Evolutionary conservation across 1,140 invertebrate species (phyloP), one percentile per base, ranked within the genome.

Genomic region (Myzus persicae): DNA sequence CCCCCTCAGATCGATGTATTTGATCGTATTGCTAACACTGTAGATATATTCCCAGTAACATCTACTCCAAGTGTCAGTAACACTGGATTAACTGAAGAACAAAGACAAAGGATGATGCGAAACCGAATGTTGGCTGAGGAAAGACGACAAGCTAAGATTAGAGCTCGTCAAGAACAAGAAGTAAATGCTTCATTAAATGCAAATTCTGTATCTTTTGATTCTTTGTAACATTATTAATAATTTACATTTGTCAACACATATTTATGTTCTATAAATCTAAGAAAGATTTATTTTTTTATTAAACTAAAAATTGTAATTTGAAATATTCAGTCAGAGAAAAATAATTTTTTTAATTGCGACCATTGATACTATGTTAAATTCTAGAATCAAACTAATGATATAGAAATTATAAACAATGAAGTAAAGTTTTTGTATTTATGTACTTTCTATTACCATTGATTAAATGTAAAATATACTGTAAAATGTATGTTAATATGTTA

Each of bases 71-170:
- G 76, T 84, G 24, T 84, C 18, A 24, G 42, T 18, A 92, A 26
- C 20, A 82, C 44, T 40, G 91, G 81, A 31, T 84, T 94, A 38
- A 94, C 94, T 36, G 94, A 94, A 59, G 94, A 94, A 59, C 94
- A 94, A 94, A 93, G 93, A 91, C 93, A 94, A 31, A 94, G 94
- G 81, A 94, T 94, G 94, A 82, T 94, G 85, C 93, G 46, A 38
- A 94, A 94, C 90, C 93, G 94, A 46, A 93, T 94, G 38, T 90
- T 94, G 20, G 94, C 94, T 42, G 94, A 94, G 59, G 94, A 94
- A 93, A 94, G 94, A 46, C 38, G 94, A 51, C 82, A 94, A 88
- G 94, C 94, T 40, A 94, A 94, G 81, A 82, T 94, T 18, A 93
- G 84, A 91, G 93, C 85, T 38, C 84, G 89, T 89, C 89, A 51